phyloP scores from a whole-genome alignment of 2,888 invertebrate species.

The Capitulum mitella region DNA sequence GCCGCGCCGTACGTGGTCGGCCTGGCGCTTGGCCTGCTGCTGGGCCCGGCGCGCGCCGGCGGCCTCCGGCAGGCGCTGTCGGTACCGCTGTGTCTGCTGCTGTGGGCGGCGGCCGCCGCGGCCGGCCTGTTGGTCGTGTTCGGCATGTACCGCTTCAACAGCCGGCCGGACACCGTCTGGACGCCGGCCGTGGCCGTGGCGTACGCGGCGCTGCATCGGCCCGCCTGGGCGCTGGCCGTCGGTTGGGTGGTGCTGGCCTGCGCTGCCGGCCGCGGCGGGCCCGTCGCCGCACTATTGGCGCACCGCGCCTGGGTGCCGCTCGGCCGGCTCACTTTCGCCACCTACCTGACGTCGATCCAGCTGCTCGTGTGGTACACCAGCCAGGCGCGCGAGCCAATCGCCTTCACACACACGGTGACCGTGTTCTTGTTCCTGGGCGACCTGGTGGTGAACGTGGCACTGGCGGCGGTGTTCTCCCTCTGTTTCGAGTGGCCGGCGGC shows the following conservation, averaged over 20 bases:
- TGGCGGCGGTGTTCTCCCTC: background rate
- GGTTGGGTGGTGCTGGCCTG: constrained; percentile 30
- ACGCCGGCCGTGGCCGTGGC: constrained; percentile 20
- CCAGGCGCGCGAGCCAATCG: background rate
- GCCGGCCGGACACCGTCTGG: background rate
- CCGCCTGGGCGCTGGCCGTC: constrained; percentile 27
- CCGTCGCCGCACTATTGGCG: background rate
- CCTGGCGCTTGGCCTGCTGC: constrained; percentile 14
- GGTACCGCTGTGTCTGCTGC: background rate
- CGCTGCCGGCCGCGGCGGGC: constrained; percentile 28
- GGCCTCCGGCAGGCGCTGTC: background rate
- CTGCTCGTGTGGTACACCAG: background rate
- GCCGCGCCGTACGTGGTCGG: constrained; percentile 22
- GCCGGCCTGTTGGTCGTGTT: constrained; percentile 23
- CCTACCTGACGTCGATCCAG: background rate
- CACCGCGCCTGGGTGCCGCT: background rate
- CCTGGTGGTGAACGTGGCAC: background rate
- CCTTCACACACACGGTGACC: background rate
- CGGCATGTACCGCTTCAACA: constrained; percentile 27
- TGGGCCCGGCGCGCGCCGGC: background rate
- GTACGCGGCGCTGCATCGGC: constrained; percentile 29
- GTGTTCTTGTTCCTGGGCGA: background rate
- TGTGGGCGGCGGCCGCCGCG: constrained; percentile 12
- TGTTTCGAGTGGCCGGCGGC: background rate
- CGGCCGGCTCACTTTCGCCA: background rate